These are phyloP conservation scores for Albula goreensis DNA, from an alignment of 2,113 vertebrate species.

Conservation along the genomic window DNA sequence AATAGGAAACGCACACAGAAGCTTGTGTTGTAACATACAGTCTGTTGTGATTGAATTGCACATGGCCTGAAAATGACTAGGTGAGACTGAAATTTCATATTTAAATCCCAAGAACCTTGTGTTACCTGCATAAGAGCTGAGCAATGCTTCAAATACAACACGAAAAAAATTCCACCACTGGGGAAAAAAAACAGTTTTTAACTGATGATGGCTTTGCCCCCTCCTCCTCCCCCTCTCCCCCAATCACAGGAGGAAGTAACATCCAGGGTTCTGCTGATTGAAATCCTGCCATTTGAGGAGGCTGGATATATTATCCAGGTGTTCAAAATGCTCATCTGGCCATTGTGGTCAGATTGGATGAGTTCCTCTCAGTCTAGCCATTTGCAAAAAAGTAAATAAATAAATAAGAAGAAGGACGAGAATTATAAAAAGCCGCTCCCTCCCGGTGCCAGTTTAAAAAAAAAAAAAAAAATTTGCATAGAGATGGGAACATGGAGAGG, in stretches of 20 bases:
- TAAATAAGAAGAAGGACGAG: neutral
- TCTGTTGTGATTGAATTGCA: no score
- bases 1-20: no score
- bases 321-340: constrained; percentile 13
- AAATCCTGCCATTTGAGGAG: constrained; percentile 39
- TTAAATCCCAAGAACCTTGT: no score
- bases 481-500: constrained; percentile 11
- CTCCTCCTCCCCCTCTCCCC: neutral
- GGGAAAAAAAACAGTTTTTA: neutral
- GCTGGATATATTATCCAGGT: constrained; percentile 21
- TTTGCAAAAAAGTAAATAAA: constrained; percentile 33
- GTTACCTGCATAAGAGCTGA: no score
- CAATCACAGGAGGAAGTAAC: neutral
- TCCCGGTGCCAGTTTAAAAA: no score
- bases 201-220: neutral
- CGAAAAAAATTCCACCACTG: no score
- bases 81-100: no score
- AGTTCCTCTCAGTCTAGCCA: constrained; percentile 16
- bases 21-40: no score
- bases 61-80: no score
- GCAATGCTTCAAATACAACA: no score
- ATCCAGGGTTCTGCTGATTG: constrained; percentile 5
- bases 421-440: neutral
- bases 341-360: constrained; percentile 20
- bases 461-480: constrained; percentile 24